Percentiles rank a stretch among this genome's conserved stretches.
Evolutionary conservation across 2,888 invertebrate genomes (phyloP).

Genomic region (Colostygia pectinataria): DNA sequence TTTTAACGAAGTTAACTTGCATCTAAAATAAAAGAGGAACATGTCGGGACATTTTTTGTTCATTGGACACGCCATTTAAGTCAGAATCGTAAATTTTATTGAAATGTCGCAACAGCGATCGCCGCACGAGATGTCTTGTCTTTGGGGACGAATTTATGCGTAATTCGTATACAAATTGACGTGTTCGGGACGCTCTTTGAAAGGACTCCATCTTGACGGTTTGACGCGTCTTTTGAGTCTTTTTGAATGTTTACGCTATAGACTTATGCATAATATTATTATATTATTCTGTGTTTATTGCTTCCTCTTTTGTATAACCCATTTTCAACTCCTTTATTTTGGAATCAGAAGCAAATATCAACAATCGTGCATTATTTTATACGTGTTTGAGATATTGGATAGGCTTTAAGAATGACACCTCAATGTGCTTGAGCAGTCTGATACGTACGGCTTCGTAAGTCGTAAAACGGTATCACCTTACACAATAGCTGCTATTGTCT

Average conservation of each 20-base stretch:
- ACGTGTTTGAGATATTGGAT: slow-evolving; percentile 57
- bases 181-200: slow-evolving; percentile 71
- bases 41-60: slow-evolving; percentile 74
- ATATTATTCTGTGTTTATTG: slow-evolving; percentile 51
- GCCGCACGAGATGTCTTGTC: slow-evolving; percentile 79
- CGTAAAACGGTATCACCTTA: slow-evolving; percentile 77
- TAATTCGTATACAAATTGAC: slow-evolving; percentile 83
- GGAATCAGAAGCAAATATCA: slow-evolving; percentile 11
- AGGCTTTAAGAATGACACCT: slow-evolving; percentile 73
- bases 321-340: slow-evolving; percentile 9
- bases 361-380: slow-evolving; percentile 22
- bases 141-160: slow-evolving; percentile 81
- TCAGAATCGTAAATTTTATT: slow-evolving; percentile 83
- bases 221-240: slow-evolving; percentile 72
- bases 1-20: slow-evolving; percentile 77
- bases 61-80: slow-evolving; percentile 79
- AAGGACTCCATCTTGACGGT: slow-evolving; percentile 66
- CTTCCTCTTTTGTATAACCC: slow-evolving; percentile 35
- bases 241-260: slow-evolving; percentile 56
- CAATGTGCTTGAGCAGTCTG: slow-evolving; percentile 62
- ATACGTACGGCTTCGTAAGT: slow-evolving; percentile 77
- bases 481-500: slow-evolving; percentile 76
- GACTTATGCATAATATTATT: no score
- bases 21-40: slow-evolving; percentile 77
- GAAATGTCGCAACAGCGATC: slow-evolving; percentile 81